Evolutionary conservation across 1,140 invertebrate genomes (phyloP), one percentile per base, ranked within the genome.

Genomic region (Cyrtorhinus lividipennis): DNA sequence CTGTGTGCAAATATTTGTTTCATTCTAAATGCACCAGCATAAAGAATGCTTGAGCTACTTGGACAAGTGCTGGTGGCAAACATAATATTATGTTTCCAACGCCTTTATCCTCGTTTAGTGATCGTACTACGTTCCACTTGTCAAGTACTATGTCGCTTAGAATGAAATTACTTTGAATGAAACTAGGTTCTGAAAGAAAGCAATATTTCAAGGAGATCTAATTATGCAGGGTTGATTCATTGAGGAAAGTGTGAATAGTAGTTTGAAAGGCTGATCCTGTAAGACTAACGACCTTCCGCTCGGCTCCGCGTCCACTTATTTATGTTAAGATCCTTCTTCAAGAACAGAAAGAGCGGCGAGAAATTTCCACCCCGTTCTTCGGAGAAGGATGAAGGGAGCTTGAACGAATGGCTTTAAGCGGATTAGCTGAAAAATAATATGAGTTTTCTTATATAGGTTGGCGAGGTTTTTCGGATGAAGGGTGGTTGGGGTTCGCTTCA

Each of bases 371-470:
- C 20, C 18, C 48, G 5, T 10, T 10, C 20, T 22, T 53, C 20
- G 48, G 18, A 38, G 18, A 22, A 12, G 48, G 48, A 12, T 53
- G 48, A 53, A 53, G n/a, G 8, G 48, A 3, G 48, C 48, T 53
- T 12, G 48, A 53, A 53, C 20, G 48, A 53, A 53, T 53, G 48
- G 48, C 48, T 53, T 53, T 53, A 53, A 53, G 48, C 48, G 48
- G 48, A 12, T 53, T 53, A 53, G 48, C 48, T 53, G 48, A 53
- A 53, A 53, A 53, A 53, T 53, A 53, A 53, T 53, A 53, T 53
- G 48, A 53, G 48, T 53, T 53, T 53, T 53, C 30, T 38, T 38
- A 38, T 38, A 38, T 38, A 38, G 30, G 30, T 38, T 38, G 30
- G 30, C 30, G 5, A 8, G 20, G 12, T 53, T 53, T 53, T 53